Percentiles rank a stretch among this genome's conserved stretches.
These are phyloP conservation scores for Brachymystax lenok DNA, from an alignment of 2,797 vertebrate species.

Conservation along the genomic window DNA sequence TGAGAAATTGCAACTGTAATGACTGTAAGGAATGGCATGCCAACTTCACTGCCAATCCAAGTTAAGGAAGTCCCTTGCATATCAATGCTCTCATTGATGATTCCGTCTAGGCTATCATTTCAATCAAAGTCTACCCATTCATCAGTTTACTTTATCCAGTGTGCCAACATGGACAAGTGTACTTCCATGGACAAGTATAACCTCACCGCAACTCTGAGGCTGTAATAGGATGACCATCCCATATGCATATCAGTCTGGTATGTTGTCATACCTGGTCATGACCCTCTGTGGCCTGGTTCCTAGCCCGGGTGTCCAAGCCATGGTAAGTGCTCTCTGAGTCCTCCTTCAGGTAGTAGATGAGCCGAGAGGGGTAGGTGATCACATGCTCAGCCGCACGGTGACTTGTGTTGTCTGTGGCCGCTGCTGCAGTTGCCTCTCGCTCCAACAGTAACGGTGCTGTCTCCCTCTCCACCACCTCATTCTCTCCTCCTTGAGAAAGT, in stretches of 20 bases:
- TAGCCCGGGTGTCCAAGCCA: slow-evolving; percentile 89
- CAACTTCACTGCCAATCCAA: background rate
- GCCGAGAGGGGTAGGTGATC: slow-evolving; percentile 91
- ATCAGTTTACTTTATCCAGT: background rate
- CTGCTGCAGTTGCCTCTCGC: slow-evolving; percentile 76
- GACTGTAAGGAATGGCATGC: background rate
- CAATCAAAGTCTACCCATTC: background rate
- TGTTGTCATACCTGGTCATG: slow-evolving; percentile 81
- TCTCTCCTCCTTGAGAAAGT: slow-evolving; percentile 69
- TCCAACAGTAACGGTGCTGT: slow-evolving; percentile 67
- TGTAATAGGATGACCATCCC: slow-evolving; percentile 4
- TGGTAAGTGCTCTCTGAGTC: slow-evolving; percentile 93
- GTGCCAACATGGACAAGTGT: background rate
- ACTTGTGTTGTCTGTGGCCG: slow-evolving; percentile 75
- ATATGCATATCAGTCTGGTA: slow-evolving; percentile 79
- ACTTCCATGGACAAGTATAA: background rate
- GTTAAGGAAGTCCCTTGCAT: background rate
- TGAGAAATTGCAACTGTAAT: background rate
- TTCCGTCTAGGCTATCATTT: no score
- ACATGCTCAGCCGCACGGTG: slow-evolving; percentile 79
- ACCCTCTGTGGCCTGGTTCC: slow-evolving; percentile 83
- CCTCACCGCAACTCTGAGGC: slow-evolving; percentile 47
- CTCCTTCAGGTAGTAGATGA: slow-evolving; percentile 94
- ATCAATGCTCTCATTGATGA: background rate
- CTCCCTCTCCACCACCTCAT: slow-evolving; percentile 70